phyloP scores from a whole-genome alignment of 2,888 invertebrate species.

The Pycnomerus fuliginosus region DNA sequence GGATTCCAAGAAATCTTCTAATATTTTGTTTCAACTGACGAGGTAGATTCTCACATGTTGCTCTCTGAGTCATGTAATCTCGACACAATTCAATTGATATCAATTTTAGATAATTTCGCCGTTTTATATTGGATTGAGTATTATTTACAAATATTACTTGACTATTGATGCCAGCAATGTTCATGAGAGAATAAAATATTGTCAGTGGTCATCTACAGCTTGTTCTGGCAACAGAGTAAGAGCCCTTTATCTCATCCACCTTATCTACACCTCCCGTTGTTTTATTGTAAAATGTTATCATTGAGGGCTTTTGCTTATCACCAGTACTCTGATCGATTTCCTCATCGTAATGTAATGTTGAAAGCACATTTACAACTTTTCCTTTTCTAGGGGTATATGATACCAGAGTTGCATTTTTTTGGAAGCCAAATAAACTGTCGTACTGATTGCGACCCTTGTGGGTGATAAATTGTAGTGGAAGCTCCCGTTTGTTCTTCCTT shows the following conservation, averaged over 20 bases:
- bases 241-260: background rate
- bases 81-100: too few relatives aligned
- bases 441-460: background rate
- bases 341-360: slow-evolving; percentile 16
- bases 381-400: slow-evolving; percentile 15
- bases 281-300: background rate
- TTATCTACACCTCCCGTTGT: background rate
- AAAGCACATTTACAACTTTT: slow-evolving; percentile 13
- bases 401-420: slow-evolving; percentile 8
- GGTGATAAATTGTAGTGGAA: slow-evolving; percentile 10
- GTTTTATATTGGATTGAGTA: too few relatives aligned
- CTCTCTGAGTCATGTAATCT: too few relatives aligned
- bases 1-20: too few relatives aligned
- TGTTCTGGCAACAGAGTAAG: background rate
- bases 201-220: slow-evolving; percentile 1
- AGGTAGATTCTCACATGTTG: too few relatives aligned
- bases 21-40: too few relatives aligned
- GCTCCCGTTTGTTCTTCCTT: slow-evolving; percentile 17
- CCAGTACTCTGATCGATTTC: background rate
- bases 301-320: background rate
- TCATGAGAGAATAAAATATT: background rate
- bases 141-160: too few relatives aligned
- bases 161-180: background rate
- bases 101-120: too few relatives aligned
- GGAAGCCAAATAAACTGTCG: slow-evolving; percentile 12